Conservation (phyloP, 1,140 invertebrate genomes). For the Cheumatopsyche charites region DNA sequence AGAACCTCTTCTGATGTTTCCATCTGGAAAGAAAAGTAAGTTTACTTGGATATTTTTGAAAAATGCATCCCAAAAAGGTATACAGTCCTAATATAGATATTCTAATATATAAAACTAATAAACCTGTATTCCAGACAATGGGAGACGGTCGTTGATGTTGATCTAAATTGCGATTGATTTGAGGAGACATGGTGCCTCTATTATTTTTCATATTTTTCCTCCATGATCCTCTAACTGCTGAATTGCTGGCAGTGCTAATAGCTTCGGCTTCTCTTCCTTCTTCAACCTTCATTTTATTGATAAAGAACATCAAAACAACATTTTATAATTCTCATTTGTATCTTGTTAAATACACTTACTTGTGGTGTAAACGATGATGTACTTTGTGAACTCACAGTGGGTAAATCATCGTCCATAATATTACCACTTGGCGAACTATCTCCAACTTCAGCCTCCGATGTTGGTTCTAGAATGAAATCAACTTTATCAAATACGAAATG, state of each 20-base stretch:
- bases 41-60: slow-evolving; percentile 10
- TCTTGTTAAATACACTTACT: slow-evolving; percentile 3
- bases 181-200: slow-evolving; percentile 4
- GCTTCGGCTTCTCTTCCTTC: slow-evolving; percentile 29
- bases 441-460: slow-evolving; percentile 32
- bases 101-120: neutral
- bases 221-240: neutral
- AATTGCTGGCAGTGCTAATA: slow-evolving; percentile 9
- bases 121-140: slow-evolving; percentile 28
- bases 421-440: slow-evolving; percentile 47
- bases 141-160: slow-evolving; percentile 24
- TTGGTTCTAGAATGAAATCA: slow-evolving; percentile 11
- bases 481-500: neutral
- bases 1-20: slow-evolving; percentile 19
- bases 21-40: slow-evolving; percentile 16
- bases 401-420: slow-evolving; percentile 55
- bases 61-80: neutral
- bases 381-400: slow-evolving; percentile 60
- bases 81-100: neutral
- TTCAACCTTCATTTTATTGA: slow-evolving; percentile 7
- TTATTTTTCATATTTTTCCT: neutral
- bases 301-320: neutral
- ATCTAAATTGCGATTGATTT: slow-evolving; percentile 7
- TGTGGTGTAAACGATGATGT: slow-evolving; percentile 19
- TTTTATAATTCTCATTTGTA: neutral